phyloP scores from a whole-genome alignment of 2,797 vertebrate species.

The Phalanger gymnotis region DNA sequence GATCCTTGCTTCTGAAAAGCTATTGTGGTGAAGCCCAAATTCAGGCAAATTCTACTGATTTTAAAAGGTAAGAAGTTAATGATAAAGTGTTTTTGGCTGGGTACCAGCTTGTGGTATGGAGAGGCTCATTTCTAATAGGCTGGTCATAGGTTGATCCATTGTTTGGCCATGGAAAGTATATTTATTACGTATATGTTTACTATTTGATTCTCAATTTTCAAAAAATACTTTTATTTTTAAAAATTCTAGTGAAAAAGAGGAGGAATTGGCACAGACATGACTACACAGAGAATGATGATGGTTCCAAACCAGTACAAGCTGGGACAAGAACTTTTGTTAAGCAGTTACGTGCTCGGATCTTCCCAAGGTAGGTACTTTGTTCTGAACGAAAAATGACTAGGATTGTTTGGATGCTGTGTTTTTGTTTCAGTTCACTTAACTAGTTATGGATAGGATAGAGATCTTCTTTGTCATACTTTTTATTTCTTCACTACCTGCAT shows the following conservation, averaged over 20 bases:
- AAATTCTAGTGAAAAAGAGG: conserved; percentile 93
- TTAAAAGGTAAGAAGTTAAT: neutral
- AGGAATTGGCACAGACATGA: conserved; percentile 98
- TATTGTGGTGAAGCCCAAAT: neutral
- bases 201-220: neutral
- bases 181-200: neutral
- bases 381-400: neutral
- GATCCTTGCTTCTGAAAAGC: neutral
- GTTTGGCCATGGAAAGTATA: neutral
- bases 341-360: conserved; percentile 91
- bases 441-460: conserved; percentile 1
- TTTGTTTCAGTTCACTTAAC: neutral
- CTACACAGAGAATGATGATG: conserved; percentile 95
- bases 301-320: conserved; percentile 94
- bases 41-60: neutral
- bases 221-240: conserved; percentile 63
- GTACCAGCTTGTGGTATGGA: neutral
- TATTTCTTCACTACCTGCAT: neutral
- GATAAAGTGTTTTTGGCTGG: neutral
- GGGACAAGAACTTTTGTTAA: conserved; percentile 94
- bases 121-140: neutral
- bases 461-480: neutral
- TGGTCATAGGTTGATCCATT: neutral
- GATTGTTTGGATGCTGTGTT: neutral
- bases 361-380: conserved; percentile 89